Conservation (phyloP, 2,888 invertebrate genomes). For the Rambutsinella grinnellia region DNA sequence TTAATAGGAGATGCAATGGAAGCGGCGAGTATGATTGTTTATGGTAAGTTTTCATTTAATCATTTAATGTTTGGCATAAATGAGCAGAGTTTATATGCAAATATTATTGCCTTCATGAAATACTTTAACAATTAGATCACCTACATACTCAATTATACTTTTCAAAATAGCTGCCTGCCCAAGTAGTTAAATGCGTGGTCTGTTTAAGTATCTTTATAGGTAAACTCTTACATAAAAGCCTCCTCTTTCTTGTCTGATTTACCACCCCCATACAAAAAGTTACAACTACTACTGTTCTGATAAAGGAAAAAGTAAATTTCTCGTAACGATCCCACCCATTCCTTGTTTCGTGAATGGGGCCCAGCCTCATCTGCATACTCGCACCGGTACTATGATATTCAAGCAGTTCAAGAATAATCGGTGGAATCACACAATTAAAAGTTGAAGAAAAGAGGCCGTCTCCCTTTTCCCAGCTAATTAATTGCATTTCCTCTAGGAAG, state of each 20-base stretch:
- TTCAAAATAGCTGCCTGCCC: no score
- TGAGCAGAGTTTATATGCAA: no score
- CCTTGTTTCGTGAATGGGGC: no score
- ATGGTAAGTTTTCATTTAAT: no score
- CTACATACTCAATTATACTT: no score
- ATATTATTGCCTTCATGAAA: no score
- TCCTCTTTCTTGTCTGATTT: neutral
- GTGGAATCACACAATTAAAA: constrained; percentile 52
- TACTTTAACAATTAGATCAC: no score
- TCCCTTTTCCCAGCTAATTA: constrained; percentile 46
- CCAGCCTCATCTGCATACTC: neutral
- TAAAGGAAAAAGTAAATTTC: neutral
- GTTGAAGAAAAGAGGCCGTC: constrained; percentile 52
- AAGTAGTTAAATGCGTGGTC: no score
- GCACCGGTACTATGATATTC: neutral
- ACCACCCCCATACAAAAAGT: neutral
- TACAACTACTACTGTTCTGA: neutral
- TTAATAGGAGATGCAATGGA: constrained; percentile 58
- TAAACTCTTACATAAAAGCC: no score
- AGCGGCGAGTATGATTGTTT: constrained; percentile 63
- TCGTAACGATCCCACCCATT: constrained; percentile 32
- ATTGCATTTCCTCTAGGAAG: constrained; percentile 42
- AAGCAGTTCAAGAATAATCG: constrained; percentile 14
- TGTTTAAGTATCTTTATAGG: no score
- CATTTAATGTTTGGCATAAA: no score